Evolutionary conservation across 2,888 invertebrate species (phyloP), one percentile per base, ranked within the genome.

Genomic region (Bombyx huttoni): DNA sequence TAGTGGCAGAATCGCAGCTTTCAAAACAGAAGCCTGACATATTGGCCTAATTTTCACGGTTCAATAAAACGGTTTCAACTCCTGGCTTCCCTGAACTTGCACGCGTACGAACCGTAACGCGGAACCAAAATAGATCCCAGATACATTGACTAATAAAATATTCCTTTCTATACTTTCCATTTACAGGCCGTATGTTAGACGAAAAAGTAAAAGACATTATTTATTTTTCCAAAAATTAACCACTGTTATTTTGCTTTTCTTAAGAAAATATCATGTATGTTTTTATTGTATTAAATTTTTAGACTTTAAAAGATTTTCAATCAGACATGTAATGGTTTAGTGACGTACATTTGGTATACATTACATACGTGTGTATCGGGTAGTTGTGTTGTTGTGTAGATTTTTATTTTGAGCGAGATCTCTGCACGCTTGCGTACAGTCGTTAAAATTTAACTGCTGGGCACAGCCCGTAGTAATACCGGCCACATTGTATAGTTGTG

Each of bases 11-110:
- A 49, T 40, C 24, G 12, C 47, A 34, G 40, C 34, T 35, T 9
- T 51, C 47, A 53, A 57, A 61, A 53, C 53, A 60, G 59, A 54
- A 58, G 56, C 53, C 61, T 69, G 76, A 66, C 80, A 76, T 67
- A 71, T 68, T 79, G 78, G 68, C 79, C 76, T 66, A 77, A 70
- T 76, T 78, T 69, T 62, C 62, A 54, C 65, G 69, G 77, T 76
- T 76, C 73, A 73, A 78, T 78, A 80, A 75, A 78, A 75, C 74
- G 75, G 24, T 78, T 75, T 74, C 73, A 75, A 65, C 67, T 70
- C 72, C 75, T 73, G 68, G 68, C 80, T 83, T 83, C 82, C 84
- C 73, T 84, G 85, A 85, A 85, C 84, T 84, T 85, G 84, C 73
- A 63, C 77, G 73, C 68, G 65, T 64, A 61, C 68, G 68, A 66